A percentile compares a stretch with the other conserved stretches of the same genome.
phyloP scores from a whole-genome alignment of 2,113 vertebrate genomes.

The Smithornis capensis region DNA sequence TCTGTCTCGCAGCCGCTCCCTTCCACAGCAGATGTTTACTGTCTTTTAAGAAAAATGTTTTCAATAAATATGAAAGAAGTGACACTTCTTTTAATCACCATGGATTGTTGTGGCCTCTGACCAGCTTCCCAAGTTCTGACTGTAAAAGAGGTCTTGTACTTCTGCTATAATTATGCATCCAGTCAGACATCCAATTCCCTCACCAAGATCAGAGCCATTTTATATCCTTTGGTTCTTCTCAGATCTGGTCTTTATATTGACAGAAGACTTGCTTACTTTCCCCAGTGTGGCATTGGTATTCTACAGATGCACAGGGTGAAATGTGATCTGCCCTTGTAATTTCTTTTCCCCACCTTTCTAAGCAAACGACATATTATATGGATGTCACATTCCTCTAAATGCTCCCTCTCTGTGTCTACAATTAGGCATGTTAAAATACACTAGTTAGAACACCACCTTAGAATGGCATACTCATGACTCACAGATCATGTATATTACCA shows the following conservation, averaged over 20 bases:
- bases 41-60: slow-evolving; percentile 41
- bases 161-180: slow-evolving; percentile 52
- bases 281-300: not conserved
- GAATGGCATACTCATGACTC: not conserved
- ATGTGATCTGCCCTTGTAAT: slow-evolving; percentile 5
- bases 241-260: slow-evolving; percentile 37
- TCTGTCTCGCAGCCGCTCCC: not conserved
- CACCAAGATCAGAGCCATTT: slow-evolving; percentile 33
- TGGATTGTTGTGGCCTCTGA: slow-evolving; percentile 12
- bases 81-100: slow-evolving; percentile 58
- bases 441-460: not conserved
- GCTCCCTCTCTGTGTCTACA: not conserved
- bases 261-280: not conserved
- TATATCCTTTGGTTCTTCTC: slow-evolving; percentile 19
- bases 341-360: not conserved
- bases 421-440: not conserved
- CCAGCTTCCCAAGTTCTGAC: slow-evolving; percentile 24
- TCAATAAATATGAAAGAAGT: slow-evolving; percentile 58
- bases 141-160: slow-evolving; percentile 35
- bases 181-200: slow-evolving; percentile 34
- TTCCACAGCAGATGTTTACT: slow-evolving; percentile 49
- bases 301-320: not conserved
- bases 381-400: slow-evolving; percentile 4
- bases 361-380: not conserved
- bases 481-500: not conserved